Conservation (phyloP, 2,888 invertebrate genomes). For the Platerodrilus igneus region DNA sequence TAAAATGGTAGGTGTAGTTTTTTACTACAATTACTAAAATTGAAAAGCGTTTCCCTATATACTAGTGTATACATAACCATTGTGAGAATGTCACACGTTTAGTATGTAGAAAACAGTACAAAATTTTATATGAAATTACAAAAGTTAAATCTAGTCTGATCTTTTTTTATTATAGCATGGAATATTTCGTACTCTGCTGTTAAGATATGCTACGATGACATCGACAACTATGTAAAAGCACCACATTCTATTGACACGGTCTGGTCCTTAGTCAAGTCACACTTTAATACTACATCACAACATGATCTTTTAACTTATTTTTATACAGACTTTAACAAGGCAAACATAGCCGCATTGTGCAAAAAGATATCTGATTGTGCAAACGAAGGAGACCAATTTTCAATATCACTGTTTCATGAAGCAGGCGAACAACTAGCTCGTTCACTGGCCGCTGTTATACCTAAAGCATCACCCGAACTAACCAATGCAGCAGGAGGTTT, state of each 20-base stretch:
- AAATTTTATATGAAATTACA: too few relatives aligned
- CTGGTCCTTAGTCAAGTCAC: constrained; percentile 67
- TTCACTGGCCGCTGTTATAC: constrained; percentile 60
- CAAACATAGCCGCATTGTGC: constrained; percentile 69
- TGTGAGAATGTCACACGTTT: too few relatives aligned
- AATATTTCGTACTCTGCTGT: constrained; percentile 81
- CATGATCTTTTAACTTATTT: constrained; percentile 68
- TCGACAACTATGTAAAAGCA: constrained; percentile 69
- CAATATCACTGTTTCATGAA: constrained; percentile 63
- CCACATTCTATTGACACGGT: constrained; percentile 63
- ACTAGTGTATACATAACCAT: too few relatives aligned
- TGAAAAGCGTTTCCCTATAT: too few relatives aligned
- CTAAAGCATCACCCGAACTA: constrained; percentile 58
- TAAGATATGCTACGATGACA: constrained; percentile 81
- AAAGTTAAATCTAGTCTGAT: too few relatives aligned
- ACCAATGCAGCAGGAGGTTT: constrained; percentile 52
- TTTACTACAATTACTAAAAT: too few relatives aligned
- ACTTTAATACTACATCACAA: constrained; percentile 68
- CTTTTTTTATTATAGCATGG: constrained; percentile 64
- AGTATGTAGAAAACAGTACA: too few relatives aligned
- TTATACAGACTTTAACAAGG: constrained; percentile 80
- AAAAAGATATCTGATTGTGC: constrained; percentile 67
- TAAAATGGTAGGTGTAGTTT: too few relatives aligned
- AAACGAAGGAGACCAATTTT: constrained; percentile 67
- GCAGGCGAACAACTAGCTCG: constrained; percentile 63